phyloP scores from a whole-genome alignment of 2,888 invertebrate genomes.

The Trichopoda pennipes region DNA sequence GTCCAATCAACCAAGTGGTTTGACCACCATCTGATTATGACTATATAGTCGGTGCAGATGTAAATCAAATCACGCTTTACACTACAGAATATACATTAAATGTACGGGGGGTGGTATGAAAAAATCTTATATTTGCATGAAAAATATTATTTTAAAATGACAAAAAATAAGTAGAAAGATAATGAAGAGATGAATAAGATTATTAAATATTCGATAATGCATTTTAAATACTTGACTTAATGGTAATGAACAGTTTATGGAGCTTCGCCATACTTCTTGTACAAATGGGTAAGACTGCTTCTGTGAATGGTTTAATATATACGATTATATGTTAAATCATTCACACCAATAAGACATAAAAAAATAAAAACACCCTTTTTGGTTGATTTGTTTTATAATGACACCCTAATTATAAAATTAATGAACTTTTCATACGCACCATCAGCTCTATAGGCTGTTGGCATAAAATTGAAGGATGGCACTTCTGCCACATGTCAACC shows the following conservation, averaged over 20 bases:
- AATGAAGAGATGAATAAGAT: slow-evolving; percentile 10
- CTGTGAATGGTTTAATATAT: slow-evolving; percentile 25
- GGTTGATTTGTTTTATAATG: slow-evolving; percentile 6
- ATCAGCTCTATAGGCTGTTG: slow-evolving; percentile 77
- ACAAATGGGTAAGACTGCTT: slow-evolving; percentile 2
- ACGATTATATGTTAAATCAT: neutral
- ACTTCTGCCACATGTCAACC: slow-evolving; percentile 78
- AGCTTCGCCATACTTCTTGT: neutral
- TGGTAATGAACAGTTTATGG: slow-evolving; percentile 16
- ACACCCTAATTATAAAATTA: slow-evolving; percentile 32
- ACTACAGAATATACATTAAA: neutral
- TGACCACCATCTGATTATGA: too few relatives aligned
- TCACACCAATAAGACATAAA: slow-evolving; percentile 34
- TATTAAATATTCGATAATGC: slow-evolving; percentile 12
- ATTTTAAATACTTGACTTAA: slow-evolving; percentile 43
- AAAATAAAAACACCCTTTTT: slow-evolving; percentile 1
- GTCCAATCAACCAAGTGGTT: too few relatives aligned
- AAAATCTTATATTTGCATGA: neutral
- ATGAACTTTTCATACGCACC: slow-evolving; percentile 75
- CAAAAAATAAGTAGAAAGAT: neutral
- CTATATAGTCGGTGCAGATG: too few relatives aligned
- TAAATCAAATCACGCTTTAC: too few relatives aligned
- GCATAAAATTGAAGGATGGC: slow-evolving; percentile 78
- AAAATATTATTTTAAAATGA: neutral
- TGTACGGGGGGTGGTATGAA: neutral